Percentiles rank a stretch among this genome's conserved stretches.
Conservation (phyloP, 2,113 vertebrate genomes). For the Herpailurus yagouaroundi region DNA sequence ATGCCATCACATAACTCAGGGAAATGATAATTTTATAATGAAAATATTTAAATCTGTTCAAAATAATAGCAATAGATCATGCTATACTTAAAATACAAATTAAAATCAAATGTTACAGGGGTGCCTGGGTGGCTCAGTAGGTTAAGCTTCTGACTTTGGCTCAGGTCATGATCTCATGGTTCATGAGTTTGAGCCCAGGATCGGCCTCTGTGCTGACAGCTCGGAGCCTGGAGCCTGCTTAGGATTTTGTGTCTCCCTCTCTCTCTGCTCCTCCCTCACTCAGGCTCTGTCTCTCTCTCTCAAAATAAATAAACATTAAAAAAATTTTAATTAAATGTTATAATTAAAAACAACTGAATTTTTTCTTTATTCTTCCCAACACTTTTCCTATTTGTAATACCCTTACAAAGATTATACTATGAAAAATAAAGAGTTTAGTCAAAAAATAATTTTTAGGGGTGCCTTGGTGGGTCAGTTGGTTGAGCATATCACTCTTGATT, state of each 20-base stretch:
- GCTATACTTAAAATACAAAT: background rate
- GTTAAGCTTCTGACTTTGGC: no score
- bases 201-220: no score
- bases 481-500: no score
- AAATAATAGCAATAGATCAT: background rate
- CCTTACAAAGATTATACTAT: background rate
- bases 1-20: background rate
- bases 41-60: conserved; percentile 18
- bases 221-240: no score
- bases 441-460: background rate
- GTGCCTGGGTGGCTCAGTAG: no score
- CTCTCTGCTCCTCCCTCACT: no score
- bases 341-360: background rate
- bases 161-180: no score
- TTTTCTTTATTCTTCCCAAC: background rate
- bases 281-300: no score
- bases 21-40: background rate
- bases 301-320: no score
- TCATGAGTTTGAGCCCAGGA: no score
- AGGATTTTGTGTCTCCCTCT: no score
- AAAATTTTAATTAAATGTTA: background rate
- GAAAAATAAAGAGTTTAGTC: background rate
- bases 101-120: background rate
- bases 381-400: background rate
- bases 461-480: no score